These are phyloP conservation scores for Aurelia sp. DNA, from an alignment of 30 jellyfish, hydroid and myxozoan genomes.

Conservation along the genomic window DNA sequence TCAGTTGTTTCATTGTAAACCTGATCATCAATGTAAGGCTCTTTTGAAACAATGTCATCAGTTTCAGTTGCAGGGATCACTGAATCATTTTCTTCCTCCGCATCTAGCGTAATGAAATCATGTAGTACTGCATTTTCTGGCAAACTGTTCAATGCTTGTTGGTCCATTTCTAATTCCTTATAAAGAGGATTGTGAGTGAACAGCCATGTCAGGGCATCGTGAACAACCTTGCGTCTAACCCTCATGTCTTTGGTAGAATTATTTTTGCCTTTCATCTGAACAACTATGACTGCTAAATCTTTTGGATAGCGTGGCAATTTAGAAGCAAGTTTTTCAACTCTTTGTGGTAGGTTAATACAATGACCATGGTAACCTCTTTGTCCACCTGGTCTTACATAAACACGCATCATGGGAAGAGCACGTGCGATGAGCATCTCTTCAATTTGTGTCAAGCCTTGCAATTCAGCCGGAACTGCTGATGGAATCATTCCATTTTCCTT, in stretches of 20 bases:
- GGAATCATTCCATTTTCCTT: constrained; percentile 22
- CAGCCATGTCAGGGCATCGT: constrained; percentile 14
- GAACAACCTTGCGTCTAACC: neutral
- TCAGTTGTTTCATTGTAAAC: too few relatives aligned
- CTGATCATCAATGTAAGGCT: neutral
- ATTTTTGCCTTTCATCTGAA: neutral
- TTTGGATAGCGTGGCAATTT: constrained; percentile 14
- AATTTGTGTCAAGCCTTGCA: constrained; percentile 32
- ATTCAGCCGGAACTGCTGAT: constrained; percentile 8
- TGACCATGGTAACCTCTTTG: constrained; percentile 30
- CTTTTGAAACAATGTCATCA: neutral
- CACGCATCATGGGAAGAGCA: constrained; percentile 26
- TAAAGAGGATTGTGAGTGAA: constrained; percentile 4
- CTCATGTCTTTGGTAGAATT: neutral
- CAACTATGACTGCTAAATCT: neutral
- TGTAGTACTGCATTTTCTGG: neutral
- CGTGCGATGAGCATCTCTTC: constrained; percentile 41
- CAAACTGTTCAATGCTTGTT: neutral
- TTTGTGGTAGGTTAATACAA: constrained; percentile 8
- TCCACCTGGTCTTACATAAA: constrained; percentile 28
- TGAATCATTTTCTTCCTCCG: neutral
- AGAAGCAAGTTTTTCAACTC: neutral
- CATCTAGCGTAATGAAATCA: neutral
- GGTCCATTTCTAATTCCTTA: neutral
- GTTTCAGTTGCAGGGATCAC: neutral